Percentiles rank a stretch among this genome's conserved stretches.
Conservation (phyloP, 2,113 vertebrate genomes). For the Pseudois nayaur region DNA sequence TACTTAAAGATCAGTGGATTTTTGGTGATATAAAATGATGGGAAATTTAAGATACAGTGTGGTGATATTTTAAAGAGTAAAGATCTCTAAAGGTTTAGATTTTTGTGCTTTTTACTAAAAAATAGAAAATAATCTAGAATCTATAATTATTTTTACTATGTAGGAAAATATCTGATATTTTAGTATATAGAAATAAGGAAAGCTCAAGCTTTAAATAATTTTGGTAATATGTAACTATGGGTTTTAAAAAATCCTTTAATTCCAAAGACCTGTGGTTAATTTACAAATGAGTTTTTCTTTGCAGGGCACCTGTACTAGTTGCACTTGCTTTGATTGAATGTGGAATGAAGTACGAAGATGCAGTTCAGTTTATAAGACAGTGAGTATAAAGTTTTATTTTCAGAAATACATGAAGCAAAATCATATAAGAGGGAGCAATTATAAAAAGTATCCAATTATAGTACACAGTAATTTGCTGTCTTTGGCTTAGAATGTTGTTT, state of each 20-base stretch:
- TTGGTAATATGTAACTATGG: not conserved
- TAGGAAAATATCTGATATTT: not conserved
- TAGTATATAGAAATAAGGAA: not conserved
- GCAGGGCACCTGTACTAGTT: slow-evolving; percentile 96
- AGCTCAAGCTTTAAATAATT: not conserved
- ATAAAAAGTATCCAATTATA: not conserved
- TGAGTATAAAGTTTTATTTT: slow-evolving; percentile 82
- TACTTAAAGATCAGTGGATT: not conserved
- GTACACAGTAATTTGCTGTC: not conserved
- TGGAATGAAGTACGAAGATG: slow-evolving; percentile 99
- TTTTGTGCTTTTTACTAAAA: slow-evolving; percentile 7
- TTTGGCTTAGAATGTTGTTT: slow-evolving; percentile 27
- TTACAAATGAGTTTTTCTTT: slow-evolving; percentile 63
- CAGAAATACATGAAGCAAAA: not conserved
- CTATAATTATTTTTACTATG: not conserved
- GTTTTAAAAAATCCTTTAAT: not conserved
- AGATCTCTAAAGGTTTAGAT: not conserved
- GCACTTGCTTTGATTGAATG: slow-evolving; percentile 97
- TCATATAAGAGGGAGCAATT: not conserved
- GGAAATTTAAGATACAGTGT: not conserved
- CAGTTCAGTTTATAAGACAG: slow-evolving; percentile 99
- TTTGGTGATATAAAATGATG: not conserved
- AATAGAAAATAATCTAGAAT: not conserved
- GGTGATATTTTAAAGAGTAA: slow-evolving; percentile 18
- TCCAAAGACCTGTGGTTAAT: not conserved